phyloP scores from a whole-genome alignment of 1,140 invertebrate species.

The Galendromus occidentalis region DNA sequence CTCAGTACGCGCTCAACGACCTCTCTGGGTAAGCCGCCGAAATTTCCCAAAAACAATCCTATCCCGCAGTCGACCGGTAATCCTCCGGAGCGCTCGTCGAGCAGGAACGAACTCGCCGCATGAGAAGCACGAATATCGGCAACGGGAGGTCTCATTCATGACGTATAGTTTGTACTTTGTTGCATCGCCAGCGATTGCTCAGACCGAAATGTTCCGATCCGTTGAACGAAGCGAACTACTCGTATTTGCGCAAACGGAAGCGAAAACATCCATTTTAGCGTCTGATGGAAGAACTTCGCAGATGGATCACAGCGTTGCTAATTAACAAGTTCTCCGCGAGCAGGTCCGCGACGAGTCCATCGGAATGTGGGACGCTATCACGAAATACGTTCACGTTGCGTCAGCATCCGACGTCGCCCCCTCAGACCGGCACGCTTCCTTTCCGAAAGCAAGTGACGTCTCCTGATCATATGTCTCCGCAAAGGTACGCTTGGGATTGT shows the following conservation, averaged over 20 bases:
- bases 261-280: no score
- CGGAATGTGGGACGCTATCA: background rate
- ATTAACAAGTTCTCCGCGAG: background rate
- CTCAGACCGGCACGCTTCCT: background rate
- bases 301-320: background rate
- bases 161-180: no score
- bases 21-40: background rate
- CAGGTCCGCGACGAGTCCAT: background rate
- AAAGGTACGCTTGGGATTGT: background rate
- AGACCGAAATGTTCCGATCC: no score
- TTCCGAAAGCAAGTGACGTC: background rate
- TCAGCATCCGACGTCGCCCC: background rate
- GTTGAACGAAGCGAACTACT: no score
- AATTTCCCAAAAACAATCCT: no score
- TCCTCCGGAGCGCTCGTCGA: no score
- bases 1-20: conserved; percentile 7
- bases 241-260: no score
- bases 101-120: no score
- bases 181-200: no score
- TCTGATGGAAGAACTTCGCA: background rate
- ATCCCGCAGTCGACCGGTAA: no score
- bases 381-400: background rate
- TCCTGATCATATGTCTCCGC: background rate
- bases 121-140: no score
- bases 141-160: no score